Base-by-base conservation (phyloP, 1,140 invertebrate species). In the Nephila pilipes region DNA sequence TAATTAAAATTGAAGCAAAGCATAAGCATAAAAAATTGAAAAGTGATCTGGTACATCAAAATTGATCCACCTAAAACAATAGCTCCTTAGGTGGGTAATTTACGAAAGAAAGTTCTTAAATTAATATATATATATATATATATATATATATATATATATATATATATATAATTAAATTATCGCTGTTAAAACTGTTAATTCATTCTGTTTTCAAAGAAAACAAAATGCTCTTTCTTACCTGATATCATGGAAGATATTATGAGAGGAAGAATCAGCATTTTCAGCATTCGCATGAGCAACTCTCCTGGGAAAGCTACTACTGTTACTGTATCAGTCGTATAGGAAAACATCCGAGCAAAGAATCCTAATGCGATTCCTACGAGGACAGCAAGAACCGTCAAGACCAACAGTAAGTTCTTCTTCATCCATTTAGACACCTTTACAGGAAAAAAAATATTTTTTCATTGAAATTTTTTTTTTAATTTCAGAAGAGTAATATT, bases 251-350 rank as follows among this genome's bases (percentile, higher is more conserved):
- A 96, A 18, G 95, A 96, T 79, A 96, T 95, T 90, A 96, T 96
- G 38, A 96, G 95, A 2, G 96, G 96, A 38, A 96, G 94, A 87
- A 96, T 96, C 65, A 96, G 94, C 96, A 96, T 96, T 94, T 96
- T 96, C 22, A 96, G 94, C 95, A 96, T 96, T 81, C 96, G 93
- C 95, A 96, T 95, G 25, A 96, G 94, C 22, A 96, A 90, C 90
- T 96, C 96, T n/a, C 96, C 96, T 8, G 96, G 96, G 94, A 96
- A 96, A 36, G 95, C 94, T n/a, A 96, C 95, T 29, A 96, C 94
- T 92, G 95, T 94, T 14, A 95, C 94, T 12, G 95, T 95, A n/a
- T 95, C 94, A 10, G 94, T 91, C 8, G 93, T 93, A 80, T 95
- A 95, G 54, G 93, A 85, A 18, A 94, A 85, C n/a, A 94, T 93